Base-by-base conservation (phyloP, 2,888 invertebrate genomes). In the Hedychridium roseum region DNA sequence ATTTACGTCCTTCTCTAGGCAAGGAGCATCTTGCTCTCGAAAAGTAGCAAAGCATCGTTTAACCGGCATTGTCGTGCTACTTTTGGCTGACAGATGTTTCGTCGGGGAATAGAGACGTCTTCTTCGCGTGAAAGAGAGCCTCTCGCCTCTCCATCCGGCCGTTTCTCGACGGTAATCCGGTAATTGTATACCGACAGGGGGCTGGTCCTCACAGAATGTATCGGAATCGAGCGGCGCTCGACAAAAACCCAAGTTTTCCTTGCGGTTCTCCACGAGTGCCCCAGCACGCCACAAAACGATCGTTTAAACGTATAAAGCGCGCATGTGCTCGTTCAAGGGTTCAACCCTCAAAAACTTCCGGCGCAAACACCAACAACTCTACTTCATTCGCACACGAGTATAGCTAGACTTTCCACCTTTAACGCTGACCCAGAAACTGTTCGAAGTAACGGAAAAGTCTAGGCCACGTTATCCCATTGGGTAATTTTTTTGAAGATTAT, bases 51-150 rank as follows among this genome's bases (percentile, higher is more conserved):
- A n/a, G n/a, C n/a, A n/a, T n/a, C n/a, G n/a, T n/a, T n/a, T n/a
- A n/a, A n/a, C n/a, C n/a, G n/a, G n/a, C n/a, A n/a, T n/a, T n/a
- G n/a, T n/a, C n/a, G n/a, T n/a, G n/a, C n/a, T n/a, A n/a, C n/a
- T n/a, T n/a, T 41, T 31, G 37, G 2, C 45, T 18, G 56, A 50
- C 57, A 58, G 57, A 58, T 58, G 57, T 56, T 58, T 39, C 16
- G 39, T 37, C 45, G 27, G 35, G 21, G 27, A 35, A 35, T n/a
- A 30, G 36, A 18, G 39, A 21, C 32, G 30, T 48, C 48, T 14
- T 15, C 20, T n/a, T n/a, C n/a, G 20, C 35, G 35, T 35, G 18
- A 35, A 35, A 18, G 35, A 18, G 17, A 15, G 18, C 18, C 35
- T 11, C 20, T n/a, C 9, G 18, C 9, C 11, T 20, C 27, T 27